Percentiles rank a stretch among this genome's conserved stretches.
These are phyloP conservation scores for Smittia sp. DNA, from an alignment of 2,888 invertebrate genomes.

Conservation along the genomic window DNA sequence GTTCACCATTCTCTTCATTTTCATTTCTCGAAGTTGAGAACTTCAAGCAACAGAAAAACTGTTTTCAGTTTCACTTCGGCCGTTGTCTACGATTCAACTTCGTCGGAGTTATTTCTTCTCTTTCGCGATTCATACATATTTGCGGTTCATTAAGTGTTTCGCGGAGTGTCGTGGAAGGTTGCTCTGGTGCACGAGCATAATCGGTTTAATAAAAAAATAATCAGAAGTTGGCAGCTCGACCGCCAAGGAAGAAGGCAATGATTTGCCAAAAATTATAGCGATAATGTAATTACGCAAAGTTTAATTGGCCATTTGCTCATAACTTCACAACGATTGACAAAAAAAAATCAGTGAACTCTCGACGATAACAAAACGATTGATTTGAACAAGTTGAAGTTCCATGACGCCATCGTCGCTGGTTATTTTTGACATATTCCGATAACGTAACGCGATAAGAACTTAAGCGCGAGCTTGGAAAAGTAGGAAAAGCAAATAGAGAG, in stretches of 20 bases:
- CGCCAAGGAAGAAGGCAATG: too few relatives aligned
- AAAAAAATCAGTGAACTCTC: too few relatives aligned
- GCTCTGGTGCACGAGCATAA: not conserved
- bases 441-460: not conserved
- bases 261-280: too few relatives aligned
- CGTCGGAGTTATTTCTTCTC: not conserved
- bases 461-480: not conserved
- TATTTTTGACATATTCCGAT: not conserved
- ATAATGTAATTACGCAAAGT: too few relatives aligned
- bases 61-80: conserved; percentile 37
- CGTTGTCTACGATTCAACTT: conserved; percentile 30
- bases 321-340: too few relatives aligned
- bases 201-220: too few relatives aligned
- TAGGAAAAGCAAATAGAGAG: not conserved
- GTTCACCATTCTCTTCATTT: not conserved
- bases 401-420: not conserved
- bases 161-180: not conserved
- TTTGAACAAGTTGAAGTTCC: not conserved
- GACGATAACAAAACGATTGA: not conserved
- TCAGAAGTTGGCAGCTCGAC: too few relatives aligned
- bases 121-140: conserved; percentile 28
- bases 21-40: not conserved
- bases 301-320: too few relatives aligned
- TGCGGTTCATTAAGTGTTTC: conserved; percentile 31
- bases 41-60: conserved; percentile 28